These are phyloP conservation scores for Aethina tumida DNA, from an alignment of 1,140 invertebrate genomes.

Conservation along the genomic window DNA sequence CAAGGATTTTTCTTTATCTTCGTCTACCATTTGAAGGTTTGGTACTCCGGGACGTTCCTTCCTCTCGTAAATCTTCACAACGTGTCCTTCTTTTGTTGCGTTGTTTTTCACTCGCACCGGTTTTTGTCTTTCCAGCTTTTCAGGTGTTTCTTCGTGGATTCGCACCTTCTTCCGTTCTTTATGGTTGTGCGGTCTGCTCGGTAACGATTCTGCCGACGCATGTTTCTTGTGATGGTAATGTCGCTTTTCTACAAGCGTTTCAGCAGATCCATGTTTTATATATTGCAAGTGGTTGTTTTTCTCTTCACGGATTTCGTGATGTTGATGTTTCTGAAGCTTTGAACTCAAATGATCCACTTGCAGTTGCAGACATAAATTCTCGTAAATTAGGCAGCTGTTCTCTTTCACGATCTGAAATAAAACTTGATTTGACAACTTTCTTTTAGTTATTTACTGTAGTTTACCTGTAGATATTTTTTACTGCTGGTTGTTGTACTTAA, in stretches of 20 bases:
- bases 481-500: conserved; percentile 27
- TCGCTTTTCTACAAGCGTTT: too few relatives aligned
- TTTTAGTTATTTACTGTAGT: background rate
- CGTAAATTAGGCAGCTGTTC: conserved; percentile 31
- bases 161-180: conserved; percentile 14
- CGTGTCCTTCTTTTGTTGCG: conserved; percentile 8
- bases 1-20: conserved; percentile 8
- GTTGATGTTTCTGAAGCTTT: conserved; percentile 22
- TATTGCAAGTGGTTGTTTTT: conserved; percentile 25
- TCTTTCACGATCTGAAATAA: conserved; percentile 31
- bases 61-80: conserved; percentile 26
- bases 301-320: conserved; percentile 18
- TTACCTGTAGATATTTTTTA: conserved; percentile 34
- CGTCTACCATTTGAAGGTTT: conserved; percentile 15
- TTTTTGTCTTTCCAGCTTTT: conserved; percentile 17
- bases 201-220: background rate
- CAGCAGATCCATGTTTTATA: conserved; percentile 17
- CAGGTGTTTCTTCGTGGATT: conserved; percentile 14
- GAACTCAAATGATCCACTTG: conserved; percentile 27
- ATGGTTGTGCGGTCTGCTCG: conserved; percentile 3
- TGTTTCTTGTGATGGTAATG: conserved; percentile 3
- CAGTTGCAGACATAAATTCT: conserved; percentile 31
- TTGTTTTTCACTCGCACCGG: conserved; percentile 5
- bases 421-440: conserved; percentile 1
- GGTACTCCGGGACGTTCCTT: conserved; percentile 18